Percentiles rank a stretch among this genome's conserved stretches.
These are phyloP conservation scores for Hydriomena furcata DNA, from an alignment of 2,888 invertebrate genomes.

Conservation along the genomic window DNA sequence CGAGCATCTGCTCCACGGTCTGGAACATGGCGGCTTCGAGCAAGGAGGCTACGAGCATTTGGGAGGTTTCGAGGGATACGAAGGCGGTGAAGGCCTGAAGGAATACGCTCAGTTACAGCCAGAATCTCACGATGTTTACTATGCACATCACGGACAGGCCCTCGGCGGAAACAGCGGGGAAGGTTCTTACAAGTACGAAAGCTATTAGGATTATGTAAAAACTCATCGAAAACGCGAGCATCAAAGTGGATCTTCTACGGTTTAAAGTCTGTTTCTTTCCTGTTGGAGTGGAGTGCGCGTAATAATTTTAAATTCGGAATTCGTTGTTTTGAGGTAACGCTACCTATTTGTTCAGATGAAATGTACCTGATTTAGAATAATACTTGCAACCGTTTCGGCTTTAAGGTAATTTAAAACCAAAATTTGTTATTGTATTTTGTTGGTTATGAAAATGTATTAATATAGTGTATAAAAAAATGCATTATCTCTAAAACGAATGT, in stretches of 20 bases:
- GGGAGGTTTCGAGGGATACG: constrained; percentile 56
- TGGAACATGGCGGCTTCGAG: constrained; percentile 53
- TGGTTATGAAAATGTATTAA: constrained; percentile 28
- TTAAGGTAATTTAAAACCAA: constrained; percentile 31
- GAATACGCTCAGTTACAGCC: constrained; percentile 64
- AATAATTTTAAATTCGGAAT: constrained; percentile 43
- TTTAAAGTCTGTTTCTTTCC: constrained; percentile 65
- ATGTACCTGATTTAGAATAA: constrained; percentile 76
- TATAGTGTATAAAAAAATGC: constrained; percentile 27
- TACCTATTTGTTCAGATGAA: constrained; percentile 42
- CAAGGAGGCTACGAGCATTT: constrained; percentile 50
- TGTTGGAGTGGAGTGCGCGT: constrained; percentile 56
- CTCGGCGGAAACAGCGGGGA: constrained; percentile 62
- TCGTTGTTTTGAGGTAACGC: constrained; percentile 45
- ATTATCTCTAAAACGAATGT: constrained; percentile 39
- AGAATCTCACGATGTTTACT: constrained; percentile 62
- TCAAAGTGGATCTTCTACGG: constrained; percentile 47
- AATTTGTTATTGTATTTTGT: constrained; percentile 24
- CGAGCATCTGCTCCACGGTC: constrained; percentile 59
- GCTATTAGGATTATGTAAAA: constrained; percentile 59
- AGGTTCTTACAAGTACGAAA: constrained; percentile 64
- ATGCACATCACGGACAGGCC: constrained; percentile 56
- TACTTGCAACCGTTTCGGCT: constrained; percentile 50
- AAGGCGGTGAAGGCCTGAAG: constrained; percentile 66
- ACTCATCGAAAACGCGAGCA: constrained; percentile 44